A percentile compares a stretch with the other conserved stretches of the same genome.
These are phyloP conservation scores for Epinotia demarniana DNA, from an alignment of 2,888 invertebrate genomes.

Conservation along the genomic window DNA sequence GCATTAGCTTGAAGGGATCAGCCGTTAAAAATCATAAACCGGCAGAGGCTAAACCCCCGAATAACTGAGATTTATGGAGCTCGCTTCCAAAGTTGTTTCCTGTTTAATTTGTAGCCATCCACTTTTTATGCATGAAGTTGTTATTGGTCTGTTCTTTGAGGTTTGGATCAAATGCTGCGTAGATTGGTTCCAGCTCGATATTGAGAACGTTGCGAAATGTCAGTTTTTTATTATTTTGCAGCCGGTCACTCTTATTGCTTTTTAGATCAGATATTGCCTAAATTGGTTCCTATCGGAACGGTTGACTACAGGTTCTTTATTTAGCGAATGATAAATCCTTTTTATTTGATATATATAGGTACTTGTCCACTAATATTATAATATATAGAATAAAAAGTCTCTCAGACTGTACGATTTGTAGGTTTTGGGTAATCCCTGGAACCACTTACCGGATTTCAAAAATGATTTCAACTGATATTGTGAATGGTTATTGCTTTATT, in stretches of 20 bases:
- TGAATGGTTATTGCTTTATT: too few species aligned
- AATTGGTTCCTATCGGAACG: background rate
- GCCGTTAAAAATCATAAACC: slow-evolving; percentile 32
- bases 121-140: slow-evolving; percentile 44
- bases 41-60: slow-evolving; percentile 26
- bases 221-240: background rate
- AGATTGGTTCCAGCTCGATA: slow-evolving; percentile 24
- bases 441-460: too few species aligned
- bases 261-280: background rate
- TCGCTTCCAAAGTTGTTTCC: slow-evolving; percentile 36
- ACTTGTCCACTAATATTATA: too few species aligned
- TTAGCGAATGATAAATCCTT: too few species aligned
- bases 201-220: background rate
- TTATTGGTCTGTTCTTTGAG: slow-evolving; percentile 42
- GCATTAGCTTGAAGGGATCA: background rate
- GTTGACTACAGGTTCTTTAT: too few species aligned
- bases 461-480: too few species aligned
- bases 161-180: slow-evolving; percentile 21
- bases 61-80: slow-evolving; percentile 39
- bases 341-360: too few species aligned
- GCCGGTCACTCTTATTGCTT: background rate
- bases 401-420: too few species aligned
- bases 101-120: slow-evolving; percentile 40
- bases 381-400: too few species aligned
- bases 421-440: too few species aligned